Evolutionary conservation across 2,113 vertebrate species (phyloP), one percentile per base, ranked within the genome.

Genomic region (Kryptolebias marmoratus): DNA sequence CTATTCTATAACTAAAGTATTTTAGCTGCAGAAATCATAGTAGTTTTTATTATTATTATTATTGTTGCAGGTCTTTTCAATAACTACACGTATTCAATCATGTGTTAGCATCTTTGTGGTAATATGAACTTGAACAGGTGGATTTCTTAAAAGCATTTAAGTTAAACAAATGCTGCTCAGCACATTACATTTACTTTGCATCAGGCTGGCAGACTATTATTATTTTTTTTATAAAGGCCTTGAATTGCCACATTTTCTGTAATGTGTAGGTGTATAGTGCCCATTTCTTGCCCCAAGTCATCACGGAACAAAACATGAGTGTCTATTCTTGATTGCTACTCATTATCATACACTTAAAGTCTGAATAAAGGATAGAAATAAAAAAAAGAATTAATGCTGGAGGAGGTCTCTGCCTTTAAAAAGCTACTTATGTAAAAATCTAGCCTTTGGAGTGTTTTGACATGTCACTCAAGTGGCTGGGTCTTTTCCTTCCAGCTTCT

Each of bases 271-370:
- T 80, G 61, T 56, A 59, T 36, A 53, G 64, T 59, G 59, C 28
- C 52, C 16, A 60, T 84, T 70, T 73, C 42, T 62, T 66, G 44
- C 50, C 50, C 67, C 50, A 8, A 67, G 67, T 79, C 36, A 42
- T 77, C 62, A 68, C 27, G 60, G 61, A 77, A 64, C n/a, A 61
- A 62, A 80, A 71, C 70, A 68, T 54, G 73, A 84, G 81, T 82
- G 61, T 67, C 36, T 73, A 14, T 62, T 18, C 44, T 71, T 88
- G 86, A 90, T 91, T 89, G 84, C 81, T 72, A 13, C 79, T 91
- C 82, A 85, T 89, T 83, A 90, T 65, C 83, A 79, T 77, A 74
- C 66, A 83, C 87, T 89, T 75, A 74, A 75, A 73, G 39, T n/a
- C 56, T 64, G 70, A 81, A 68, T 80, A 61, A 87, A 81, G 49